phyloP scores from a whole-genome alignment of 2,113 vertebrate genomes.

The Stegastes partitus region DNA sequence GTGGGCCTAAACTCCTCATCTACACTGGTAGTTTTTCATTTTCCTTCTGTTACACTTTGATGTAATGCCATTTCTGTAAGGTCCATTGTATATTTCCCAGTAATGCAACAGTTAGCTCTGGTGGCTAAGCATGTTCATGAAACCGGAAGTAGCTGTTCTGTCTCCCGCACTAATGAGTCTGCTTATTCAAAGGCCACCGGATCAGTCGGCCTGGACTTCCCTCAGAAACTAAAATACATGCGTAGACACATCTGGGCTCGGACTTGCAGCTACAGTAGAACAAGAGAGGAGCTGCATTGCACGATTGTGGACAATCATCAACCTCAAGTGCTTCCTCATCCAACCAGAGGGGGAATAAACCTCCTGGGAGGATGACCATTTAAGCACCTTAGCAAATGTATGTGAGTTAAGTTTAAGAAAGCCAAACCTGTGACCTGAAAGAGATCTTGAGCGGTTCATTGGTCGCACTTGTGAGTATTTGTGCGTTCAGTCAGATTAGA shows the following conservation, averaged over 20 bases:
- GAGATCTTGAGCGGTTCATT: background rate
- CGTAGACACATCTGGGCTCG: too few species aligned
- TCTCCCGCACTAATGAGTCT: too few species aligned
- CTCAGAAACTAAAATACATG: constrained; percentile 10
- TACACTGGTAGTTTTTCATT: too few species aligned
- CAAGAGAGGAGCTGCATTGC: constrained; percentile 15
- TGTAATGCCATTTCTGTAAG: too few species aligned
- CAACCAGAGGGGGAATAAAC: constrained; percentile 42
- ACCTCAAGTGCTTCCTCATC: constrained; percentile 18
- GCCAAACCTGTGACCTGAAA: constrained; percentile 2
- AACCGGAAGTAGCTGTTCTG: too few species aligned
- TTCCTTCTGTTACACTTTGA: too few species aligned
- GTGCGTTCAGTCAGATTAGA: constrained; percentile 14
- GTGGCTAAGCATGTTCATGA: too few species aligned
- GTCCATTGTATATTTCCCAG: too few species aligned
- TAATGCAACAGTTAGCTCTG: too few species aligned
- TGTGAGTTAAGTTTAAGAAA: background rate
- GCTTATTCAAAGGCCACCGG: too few species aligned
- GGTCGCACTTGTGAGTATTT: constrained; percentile 10
- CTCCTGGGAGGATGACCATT: constrained; percentile 41
- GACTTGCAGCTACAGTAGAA: too few species aligned
- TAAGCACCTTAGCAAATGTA: constrained; percentile 13
- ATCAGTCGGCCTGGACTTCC: constrained; percentile 26
- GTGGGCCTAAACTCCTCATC: too few species aligned
- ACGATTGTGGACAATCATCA: constrained; percentile 51